These are phyloP conservation scores for Notolepis coatsorum DNA, from an alignment of 2,797 vertebrate genomes.

Conservation along the genomic window DNA sequence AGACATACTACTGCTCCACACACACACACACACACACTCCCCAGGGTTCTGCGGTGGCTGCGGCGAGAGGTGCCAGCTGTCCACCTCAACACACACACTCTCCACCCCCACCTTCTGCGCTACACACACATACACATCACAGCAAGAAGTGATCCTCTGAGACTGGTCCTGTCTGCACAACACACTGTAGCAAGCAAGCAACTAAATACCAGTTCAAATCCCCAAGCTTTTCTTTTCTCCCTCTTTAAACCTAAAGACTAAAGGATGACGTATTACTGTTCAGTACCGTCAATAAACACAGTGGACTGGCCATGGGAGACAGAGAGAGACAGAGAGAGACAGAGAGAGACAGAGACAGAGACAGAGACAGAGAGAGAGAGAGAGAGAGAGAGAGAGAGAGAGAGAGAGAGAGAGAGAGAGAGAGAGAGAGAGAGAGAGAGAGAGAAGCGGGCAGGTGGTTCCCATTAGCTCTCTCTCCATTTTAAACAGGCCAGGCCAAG, in stretches of 20 bases:
- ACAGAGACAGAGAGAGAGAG: constrained; percentile 6
- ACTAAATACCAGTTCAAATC: constrained; percentile 7
- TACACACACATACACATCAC: background rate
- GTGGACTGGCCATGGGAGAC: constrained; percentile 22
- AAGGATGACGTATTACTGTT: background rate
- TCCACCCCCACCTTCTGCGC: background rate
- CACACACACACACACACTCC: constrained; percentile 14
- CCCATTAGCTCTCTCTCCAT: constrained; percentile 64
- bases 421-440: background rate
- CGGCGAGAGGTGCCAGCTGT: constrained; percentile 62
- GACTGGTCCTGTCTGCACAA: constrained; percentile 14
- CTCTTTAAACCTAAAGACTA: background rate
- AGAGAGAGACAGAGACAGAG: too few species aligned
- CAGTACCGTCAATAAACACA: background rate
- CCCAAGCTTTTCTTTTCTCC: background rate
- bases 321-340: constrained; percentile 26
- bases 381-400: constrained; percentile 18
- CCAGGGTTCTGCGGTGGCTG: constrained; percentile 49
- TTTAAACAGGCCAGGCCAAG: constrained; percentile 63
- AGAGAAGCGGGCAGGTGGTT: constrained; percentile 31
- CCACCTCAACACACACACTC: constrained; percentile 47
- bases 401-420: too few species aligned
- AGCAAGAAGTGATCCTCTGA: constrained; percentile 29
- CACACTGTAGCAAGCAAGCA: background rate
- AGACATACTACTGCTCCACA: constrained; percentile 35